Evolutionary conservation across 2,113 vertebrate species (phyloP), one percentile per base, ranked within the genome.

Genomic region (Vidua chalybeata): DNA sequence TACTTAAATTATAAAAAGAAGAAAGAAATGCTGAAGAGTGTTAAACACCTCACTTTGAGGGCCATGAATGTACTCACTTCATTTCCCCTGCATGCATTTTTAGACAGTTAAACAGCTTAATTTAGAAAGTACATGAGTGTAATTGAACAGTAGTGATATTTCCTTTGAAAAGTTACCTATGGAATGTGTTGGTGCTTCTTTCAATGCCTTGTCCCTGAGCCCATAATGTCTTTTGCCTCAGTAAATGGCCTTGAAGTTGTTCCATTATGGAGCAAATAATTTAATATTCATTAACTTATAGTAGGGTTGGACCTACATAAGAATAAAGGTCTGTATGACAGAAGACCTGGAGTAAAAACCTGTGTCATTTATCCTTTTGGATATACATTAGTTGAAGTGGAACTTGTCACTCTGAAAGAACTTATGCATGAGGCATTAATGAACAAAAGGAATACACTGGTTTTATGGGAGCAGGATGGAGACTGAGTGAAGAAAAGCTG

Each of bases 321-420:
- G 16, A 71, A 19, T 16, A 61, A 46, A 68, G 1, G 1, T 23
- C 43, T 63, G 15, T 0, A 0, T 67, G 15, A 56, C 8, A 66
- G 16, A 75, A 79, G 28, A 46, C 14, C 31, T 59, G 16, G 10
- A 73, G 30, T 69, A 54, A n/a, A 86, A 59, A 59, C 4, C 5
- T 90, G 30, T 78, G 4, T 30, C 23, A 37, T 27, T 54, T 84
- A n/a, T 2, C 2, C 41, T 63, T 85, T 85, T 39, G 8, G 28
- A 46, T 21, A 35, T 19, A 35, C 13, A 35, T 54, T 68, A 39
- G 11, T 20, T 55, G 45, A 59, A 85, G 91, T 30, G 3, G 12
- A 64, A 35, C 21, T 45, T 24, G 28, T 35, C 30, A 20, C 17
- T 85, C 35, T 59, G n/a, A 55, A 39, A n/a, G 7, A 5, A 31